A percentile compares a stretch with the other conserved stretches of the same genome.
phyloP scores from a whole-genome alignment of 2,113 vertebrate species.

The Crotalus tigris region DNA sequence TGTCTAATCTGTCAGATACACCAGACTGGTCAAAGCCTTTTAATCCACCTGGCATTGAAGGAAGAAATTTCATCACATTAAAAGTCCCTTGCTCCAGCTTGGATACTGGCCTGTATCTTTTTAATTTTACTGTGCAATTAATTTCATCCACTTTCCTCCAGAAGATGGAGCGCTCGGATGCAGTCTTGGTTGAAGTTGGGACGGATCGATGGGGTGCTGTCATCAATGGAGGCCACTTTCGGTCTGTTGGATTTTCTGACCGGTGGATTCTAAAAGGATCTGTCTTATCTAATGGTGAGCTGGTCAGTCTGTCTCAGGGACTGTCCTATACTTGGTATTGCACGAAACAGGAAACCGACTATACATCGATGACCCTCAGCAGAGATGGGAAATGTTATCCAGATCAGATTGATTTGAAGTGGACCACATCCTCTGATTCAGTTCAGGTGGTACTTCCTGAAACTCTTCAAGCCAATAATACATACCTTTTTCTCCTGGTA shows the following conservation, averaged over 20 bases:
- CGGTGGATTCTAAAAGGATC: conserved; percentile 59
- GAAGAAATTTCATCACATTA: accelerated
- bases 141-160: accelerated
- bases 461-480: conserved; percentile 34
- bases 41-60: accelerated
- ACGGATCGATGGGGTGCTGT: conserved; percentile 28
- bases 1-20: accelerated
- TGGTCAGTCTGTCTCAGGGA: neutral
- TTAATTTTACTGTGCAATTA: conserved; percentile 41
- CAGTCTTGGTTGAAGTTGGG: conserved; percentile 33
- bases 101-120: conserved; percentile 54
- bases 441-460: conserved; percentile 38
- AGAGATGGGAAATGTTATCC: conserved; percentile 46
- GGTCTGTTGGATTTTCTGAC: conserved; percentile 51
- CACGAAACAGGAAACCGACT: conserved; percentile 45
- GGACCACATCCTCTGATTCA: conserved; percentile 43
- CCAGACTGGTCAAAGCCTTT: conserved; percentile 47
- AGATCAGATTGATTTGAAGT: conserved; percentile 43
- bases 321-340: conserved; percentile 69
- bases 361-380: neutral
- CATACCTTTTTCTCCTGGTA: conserved; percentile 64
- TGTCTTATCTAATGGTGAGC: conserved; percentile 55
- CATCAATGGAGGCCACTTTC: conserved; percentile 21
- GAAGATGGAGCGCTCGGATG: neutral
- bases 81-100: conserved; percentile 43